Evolutionary conservation across 2,113 vertebrate species (phyloP), one percentile per base, ranked within the genome.

Genomic region (Litocranius walleri): DNA sequence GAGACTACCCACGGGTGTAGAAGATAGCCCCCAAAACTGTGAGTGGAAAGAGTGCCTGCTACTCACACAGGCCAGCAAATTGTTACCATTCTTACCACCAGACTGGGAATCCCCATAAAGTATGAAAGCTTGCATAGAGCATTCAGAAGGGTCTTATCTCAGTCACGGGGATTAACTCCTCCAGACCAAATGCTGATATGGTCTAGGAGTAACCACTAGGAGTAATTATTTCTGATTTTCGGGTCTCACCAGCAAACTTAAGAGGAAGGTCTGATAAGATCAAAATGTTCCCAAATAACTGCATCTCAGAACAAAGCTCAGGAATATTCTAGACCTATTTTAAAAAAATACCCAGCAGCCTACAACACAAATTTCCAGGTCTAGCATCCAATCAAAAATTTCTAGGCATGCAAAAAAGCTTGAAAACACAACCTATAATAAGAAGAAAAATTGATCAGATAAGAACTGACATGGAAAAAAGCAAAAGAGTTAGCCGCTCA

Each of bases 141-240:
- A 27, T 30, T 21, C 19, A 48, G 57, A 50, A 64, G 33, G 17
- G 5, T 71, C 48, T 30, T 25, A 19, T 16, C 77, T 91, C 88
- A 2, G 13, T 25, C 0, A 0, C 3, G 6, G 62, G 8, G 19
- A 88, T 48, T 81, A 25, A 29, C 48, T 14, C 25, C 1, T 54
- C 27, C 30, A 0, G 30, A 25, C n/a, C 2, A 29, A 27, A 67
- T 27, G 3, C 48, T 23, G 10, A 16, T 30, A 59, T n/a, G 23
- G 23, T 29, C 62, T 23, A 36, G 11, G 17, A 30, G 50, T 33
- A 56, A 43, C n/a, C 4, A 3, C 62, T 52, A 17, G 50, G 33
- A 54, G 81, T 56, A 54, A 36, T 14, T 23, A 11, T 57, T 27
- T 12, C 56, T 19, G 7, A 21, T 64, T 52, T 40, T 14, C 15